These are phyloP conservation scores for Leptobrachium leishanense DNA, from an alignment of 2,113 vertebrate species.

Conservation along the genomic window DNA sequence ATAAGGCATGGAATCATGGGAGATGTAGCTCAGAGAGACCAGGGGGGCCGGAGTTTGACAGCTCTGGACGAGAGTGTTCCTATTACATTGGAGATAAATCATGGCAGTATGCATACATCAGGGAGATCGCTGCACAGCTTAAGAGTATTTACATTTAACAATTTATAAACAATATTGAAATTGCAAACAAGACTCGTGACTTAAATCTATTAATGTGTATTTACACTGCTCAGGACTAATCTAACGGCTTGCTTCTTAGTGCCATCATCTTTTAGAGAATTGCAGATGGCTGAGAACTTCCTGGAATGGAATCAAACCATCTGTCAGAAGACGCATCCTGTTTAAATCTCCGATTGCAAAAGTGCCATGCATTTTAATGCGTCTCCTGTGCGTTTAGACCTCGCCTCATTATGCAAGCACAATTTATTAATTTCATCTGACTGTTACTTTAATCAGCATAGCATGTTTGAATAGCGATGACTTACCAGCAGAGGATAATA, in stretches of 20 bases:
- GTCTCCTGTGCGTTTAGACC: slow-evolving; percentile 11
- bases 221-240: neutral
- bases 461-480: neutral
- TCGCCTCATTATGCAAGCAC: slow-evolving; percentile 3
- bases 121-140: neutral
- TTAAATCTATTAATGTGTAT: neutral
- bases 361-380: slow-evolving; percentile 25
- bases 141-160: neutral
- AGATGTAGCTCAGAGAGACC: too few species aligned
- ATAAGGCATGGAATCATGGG: too few species aligned
- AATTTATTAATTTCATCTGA: slow-evolving; percentile 35
- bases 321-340: slow-evolving; percentile 21
- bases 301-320: slow-evolving; percentile 31
- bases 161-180: neutral
- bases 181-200: neutral
- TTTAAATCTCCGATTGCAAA: slow-evolving; percentile 14
- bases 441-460: slow-evolving; percentile 27
- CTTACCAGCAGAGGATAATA: neutral
- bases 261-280: slow-evolving; percentile 23
- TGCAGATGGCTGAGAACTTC: slow-evolving; percentile 38
- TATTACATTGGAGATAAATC: too few species aligned
- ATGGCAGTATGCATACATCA: too few species aligned
- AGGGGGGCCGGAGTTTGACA: too few species aligned
- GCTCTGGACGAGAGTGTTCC: too few species aligned
- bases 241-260: slow-evolving; percentile 3